These are phyloP conservation scores for Aphodius sticticus DNA, from an alignment of 2,888 invertebrate genomes.

Conservation along the genomic window DNA sequence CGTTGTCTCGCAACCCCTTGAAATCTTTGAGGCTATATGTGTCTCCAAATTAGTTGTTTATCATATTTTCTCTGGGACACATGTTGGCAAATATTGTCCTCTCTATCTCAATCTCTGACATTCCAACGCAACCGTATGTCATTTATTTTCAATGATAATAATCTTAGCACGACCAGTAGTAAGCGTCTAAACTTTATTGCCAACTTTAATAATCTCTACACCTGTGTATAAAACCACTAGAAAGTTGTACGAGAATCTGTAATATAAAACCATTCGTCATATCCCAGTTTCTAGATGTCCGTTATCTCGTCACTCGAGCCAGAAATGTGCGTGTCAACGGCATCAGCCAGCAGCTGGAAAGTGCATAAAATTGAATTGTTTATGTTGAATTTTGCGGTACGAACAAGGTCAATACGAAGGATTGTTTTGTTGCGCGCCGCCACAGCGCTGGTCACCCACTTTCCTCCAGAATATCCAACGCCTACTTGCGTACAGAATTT, in stretches of 20 bases:
- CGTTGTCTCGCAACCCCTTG: too few relatives aligned
- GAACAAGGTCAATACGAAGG: neutral
- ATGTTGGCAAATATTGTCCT: neutral
- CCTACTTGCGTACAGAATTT: neutral
- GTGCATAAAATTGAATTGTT: conserved; percentile 4
- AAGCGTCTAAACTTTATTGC: neutral
- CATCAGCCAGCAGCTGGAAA: neutral
- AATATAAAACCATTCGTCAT: neutral
- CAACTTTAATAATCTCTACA: neutral
- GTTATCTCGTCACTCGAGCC: neutral
- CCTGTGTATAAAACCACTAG: neutral
- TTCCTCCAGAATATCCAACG: neutral
- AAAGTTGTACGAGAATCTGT: neutral
- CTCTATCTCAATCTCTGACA: neutral
- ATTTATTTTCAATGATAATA: neutral
- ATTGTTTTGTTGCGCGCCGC: neutral
- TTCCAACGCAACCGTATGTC: neutral
- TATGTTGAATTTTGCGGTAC: neutral
- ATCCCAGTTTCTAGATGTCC: neutral
- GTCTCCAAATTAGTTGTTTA: neutral
- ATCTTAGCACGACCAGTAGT: neutral
- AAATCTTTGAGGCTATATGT: too few relatives aligned
- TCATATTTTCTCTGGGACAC: neutral
- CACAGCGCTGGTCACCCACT: neutral
- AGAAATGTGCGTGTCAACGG: neutral